Conservation (phyloP, 2,113 vertebrate genomes). For the Genyomyrus donnyi region DNA sequence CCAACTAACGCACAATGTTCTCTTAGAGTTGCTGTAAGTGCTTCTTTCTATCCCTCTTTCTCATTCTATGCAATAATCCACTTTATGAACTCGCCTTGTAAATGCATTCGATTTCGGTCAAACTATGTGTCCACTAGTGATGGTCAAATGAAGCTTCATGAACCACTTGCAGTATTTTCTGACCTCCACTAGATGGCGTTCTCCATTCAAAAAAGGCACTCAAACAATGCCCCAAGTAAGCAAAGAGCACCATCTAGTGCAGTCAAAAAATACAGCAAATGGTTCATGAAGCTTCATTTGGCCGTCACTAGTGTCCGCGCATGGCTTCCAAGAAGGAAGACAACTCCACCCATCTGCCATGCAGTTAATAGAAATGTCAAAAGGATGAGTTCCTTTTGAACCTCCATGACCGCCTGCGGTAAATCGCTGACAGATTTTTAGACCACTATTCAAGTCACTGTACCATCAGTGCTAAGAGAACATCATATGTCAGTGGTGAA, state of each 20-base stretch:
- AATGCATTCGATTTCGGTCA: not conserved
- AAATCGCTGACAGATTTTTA: not conserved
- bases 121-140: not conserved
- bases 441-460: not conserved
- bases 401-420: not conserved
- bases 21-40: not conserved
- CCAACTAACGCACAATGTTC: slow-evolving; percentile 38
- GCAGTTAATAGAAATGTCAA: not conserved
- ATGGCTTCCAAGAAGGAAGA: not conserved
- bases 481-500: slow-evolving; percentile 35
- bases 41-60: not conserved
- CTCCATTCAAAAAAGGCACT: not conserved
- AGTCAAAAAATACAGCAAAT: not conserved
- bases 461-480: slow-evolving; percentile 30
- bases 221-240: not conserved
- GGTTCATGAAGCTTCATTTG: not conserved
- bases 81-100: not conserved
- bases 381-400: not conserved
- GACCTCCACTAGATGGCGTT: not conserved
- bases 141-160: not conserved
- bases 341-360: not conserved
- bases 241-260: not conserved
- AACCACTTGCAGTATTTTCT: not conserved
- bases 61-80: not conserved
- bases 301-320: not conserved